A percentile compares a stretch with the other conserved stretches of the same genome.
Evolutionary conservation across 2,113 vertebrate species (phyloP).

Genomic region (Lates calcarifer): DNA sequence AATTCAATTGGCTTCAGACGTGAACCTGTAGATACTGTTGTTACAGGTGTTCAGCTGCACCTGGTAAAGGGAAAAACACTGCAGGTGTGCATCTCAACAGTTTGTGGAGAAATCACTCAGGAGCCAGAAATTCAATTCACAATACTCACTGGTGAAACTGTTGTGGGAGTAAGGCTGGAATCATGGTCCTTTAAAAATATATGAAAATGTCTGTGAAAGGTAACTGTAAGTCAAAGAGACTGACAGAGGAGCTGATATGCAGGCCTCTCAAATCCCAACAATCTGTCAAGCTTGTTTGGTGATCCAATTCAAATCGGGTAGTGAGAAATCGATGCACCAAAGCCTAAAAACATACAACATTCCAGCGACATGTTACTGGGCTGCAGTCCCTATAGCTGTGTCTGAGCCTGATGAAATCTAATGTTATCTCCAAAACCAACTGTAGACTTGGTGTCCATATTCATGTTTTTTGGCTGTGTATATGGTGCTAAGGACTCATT

Average conservation of each 20-base stretch:
- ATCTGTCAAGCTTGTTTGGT: not conserved
- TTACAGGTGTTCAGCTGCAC: slow-evolving; percentile 55
- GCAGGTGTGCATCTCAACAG: slow-evolving; percentile 31
- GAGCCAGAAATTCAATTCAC: not conserved
- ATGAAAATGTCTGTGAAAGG: not conserved
- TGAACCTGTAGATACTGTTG: slow-evolving; percentile 17
- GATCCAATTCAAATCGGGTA: too few relatives aligned
- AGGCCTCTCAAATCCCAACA: not conserved
- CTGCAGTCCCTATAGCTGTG: not conserved
- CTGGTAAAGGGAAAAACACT: not conserved
- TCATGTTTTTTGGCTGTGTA: not conserved
- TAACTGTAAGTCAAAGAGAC: not conserved
- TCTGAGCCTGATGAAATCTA: not conserved
- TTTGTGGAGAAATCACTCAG: not conserved
- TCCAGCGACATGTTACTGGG: not conserved
- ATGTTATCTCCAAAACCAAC: not conserved
- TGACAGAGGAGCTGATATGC: not conserved
- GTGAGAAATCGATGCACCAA: not conserved
- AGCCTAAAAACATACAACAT: not conserved
- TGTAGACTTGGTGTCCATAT: not conserved
- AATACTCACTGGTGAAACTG: not conserved
- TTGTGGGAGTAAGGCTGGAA: not conserved
- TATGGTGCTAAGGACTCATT: not conserved
- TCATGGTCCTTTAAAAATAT: not conserved
- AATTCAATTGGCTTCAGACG: slow-evolving; percentile 46